These are phyloP conservation scores for Tragelaphus buxtoni DNA, from an alignment of 2,113 vertebrate genomes.

Conservation along the genomic window DNA sequence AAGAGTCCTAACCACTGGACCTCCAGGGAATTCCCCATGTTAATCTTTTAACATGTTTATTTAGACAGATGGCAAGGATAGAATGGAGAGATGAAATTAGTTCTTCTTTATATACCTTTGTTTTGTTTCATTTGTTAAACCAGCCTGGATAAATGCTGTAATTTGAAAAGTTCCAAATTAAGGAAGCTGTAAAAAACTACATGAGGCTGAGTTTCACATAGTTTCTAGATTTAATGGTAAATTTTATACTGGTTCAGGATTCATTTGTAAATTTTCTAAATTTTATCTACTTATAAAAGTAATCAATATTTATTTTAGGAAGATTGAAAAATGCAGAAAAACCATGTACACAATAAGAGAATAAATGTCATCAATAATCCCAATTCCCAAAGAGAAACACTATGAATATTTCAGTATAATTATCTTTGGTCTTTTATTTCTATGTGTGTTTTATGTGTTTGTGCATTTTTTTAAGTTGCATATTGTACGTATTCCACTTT, in stretches of 20 bases:
- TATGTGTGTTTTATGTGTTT: neutral
- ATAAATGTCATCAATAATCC: neutral
- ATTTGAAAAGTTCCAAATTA: neutral
- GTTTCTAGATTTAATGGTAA: neutral
- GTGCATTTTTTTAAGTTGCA: neutral
- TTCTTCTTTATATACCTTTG: neutral
- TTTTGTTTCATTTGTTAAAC: neutral
- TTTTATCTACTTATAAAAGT: neutral
- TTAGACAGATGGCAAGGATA: neutral
- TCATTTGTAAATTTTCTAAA: slow-evolving; percentile 29
- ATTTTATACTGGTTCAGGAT: neutral
- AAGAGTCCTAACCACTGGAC: neutral
- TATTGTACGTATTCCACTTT: neutral
- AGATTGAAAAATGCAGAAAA: neutral
- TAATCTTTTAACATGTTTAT: neutral
- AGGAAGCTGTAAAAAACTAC: neutral
- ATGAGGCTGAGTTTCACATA: neutral
- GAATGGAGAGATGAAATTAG: neutral
- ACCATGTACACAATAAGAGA: neutral
- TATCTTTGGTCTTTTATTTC: neutral
- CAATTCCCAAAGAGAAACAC: neutral
- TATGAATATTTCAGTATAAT: neutral
- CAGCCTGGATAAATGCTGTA: neutral
- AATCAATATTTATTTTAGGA: neutral
- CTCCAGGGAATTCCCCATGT: neutral